A percentile compares a stretch with the other conserved stretches of the same genome.
Evolutionary conservation across 53 echinoderm and acorn worm genomes (phyloP).

Genomic region (Arbacia lixula): DNA sequence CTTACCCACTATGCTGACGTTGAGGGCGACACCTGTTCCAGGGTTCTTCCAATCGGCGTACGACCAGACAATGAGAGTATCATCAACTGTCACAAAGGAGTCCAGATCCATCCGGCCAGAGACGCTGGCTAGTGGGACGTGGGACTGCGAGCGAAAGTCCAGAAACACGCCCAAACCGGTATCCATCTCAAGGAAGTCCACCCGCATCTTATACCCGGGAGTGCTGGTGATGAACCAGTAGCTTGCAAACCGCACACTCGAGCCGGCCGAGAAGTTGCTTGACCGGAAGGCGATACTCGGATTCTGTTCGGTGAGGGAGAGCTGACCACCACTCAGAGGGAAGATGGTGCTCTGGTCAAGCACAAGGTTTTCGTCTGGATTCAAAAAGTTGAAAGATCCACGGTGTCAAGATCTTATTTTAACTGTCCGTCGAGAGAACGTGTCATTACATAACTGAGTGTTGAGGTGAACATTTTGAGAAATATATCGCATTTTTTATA

Average conservation of each 20-base stretch:
- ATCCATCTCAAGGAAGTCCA: constrained; percentile 22
- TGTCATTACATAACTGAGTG: too few relatives aligned
- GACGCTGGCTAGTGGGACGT: constrained; percentile 18
- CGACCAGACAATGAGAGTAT: constrained; percentile 28
- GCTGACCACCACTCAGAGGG: constrained; percentile 36
- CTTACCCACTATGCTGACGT: constrained; percentile 41
- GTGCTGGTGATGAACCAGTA: constrained; percentile 38
- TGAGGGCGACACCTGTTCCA: constrained; percentile 20
- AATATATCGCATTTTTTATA: too few relatives aligned
- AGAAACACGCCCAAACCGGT: constrained; percentile 36
- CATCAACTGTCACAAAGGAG: constrained; percentile 6
- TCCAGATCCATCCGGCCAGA: constrained; percentile 9
- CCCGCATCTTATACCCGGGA: background rate
- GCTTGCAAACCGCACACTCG: constrained; percentile 26
- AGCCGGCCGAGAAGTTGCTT: constrained; percentile 29
- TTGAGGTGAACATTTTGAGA: too few relatives aligned
- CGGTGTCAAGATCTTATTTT: too few relatives aligned
- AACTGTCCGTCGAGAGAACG: too few relatives aligned
- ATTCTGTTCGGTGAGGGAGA: background rate
- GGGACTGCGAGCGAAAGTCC: constrained; percentile 23
- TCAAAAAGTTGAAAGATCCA: background rate
- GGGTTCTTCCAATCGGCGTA: constrained; percentile 39
- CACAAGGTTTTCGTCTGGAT: background rate
- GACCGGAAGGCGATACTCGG: constrained; percentile 11
- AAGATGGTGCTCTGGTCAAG: background rate